Base-by-base conservation (phyloP, 2,888 invertebrate species). In the Pammene aurita region DNA sequence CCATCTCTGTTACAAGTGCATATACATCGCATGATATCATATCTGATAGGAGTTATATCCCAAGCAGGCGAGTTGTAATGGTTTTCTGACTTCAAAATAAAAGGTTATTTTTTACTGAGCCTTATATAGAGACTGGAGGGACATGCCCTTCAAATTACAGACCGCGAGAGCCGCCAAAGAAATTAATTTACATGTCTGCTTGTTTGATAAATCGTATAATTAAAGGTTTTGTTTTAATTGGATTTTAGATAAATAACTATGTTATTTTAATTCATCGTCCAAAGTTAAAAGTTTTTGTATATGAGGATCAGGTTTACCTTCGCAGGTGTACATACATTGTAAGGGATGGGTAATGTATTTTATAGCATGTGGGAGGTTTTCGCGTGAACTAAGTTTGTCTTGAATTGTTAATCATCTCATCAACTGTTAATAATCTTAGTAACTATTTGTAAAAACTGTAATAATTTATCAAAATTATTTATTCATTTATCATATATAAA, bases 191-290 rank as follows among this genome's bases (percentile, higher is more conserved):
- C 41, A 46, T 64, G 64, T 65, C 69, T 38, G 46, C 54, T 64
- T 38, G 50, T 60, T 65, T 69, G 69, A 69, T 69, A 65, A 52
- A 69, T 65, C 64, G 60, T 65, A 52, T 58, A 64, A 58, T 58
- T 64, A 64, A 52, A 60, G 60, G 54, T 46, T 65, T 58, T 60
- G 69, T 65, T 69, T 65, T 69, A 65, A 69, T 60, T 69, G 69
- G 48, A 48, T 38, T 48, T 60, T 44, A 52, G 62, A 52, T 52
- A 50, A 50, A 60, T 61, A n/a, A n/a, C n/a, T n/a, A n/a, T n/a
- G n/a, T n/a, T n/a, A n/a, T n/a, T n/a, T n/a, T n/a, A n/a, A n/a
- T n/a, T n/a, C n/a, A n/a, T n/a, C n/a, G n/a, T n/a, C n/a, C n/a
- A n/a, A n/a, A n/a, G n/a, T n/a, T n/a, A n/a, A n/a, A n/a, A n/a